Evolutionary conservation across 2,888 invertebrate species (phyloP).

Genomic region (Agriopis marginaria): DNA sequence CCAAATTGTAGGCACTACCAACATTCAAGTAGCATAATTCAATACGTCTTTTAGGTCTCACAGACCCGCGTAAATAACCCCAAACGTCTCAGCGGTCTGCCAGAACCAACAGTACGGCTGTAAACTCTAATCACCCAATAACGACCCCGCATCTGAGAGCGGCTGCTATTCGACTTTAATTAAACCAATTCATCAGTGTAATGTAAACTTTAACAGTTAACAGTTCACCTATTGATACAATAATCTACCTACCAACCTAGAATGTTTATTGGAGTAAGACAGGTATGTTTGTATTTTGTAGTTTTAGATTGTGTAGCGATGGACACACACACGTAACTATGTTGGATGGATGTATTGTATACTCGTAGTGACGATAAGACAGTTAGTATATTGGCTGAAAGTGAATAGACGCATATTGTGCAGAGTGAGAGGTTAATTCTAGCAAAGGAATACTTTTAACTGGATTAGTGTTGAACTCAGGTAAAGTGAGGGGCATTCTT

Average conservation of each 20-base stretch:
- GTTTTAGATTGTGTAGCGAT: no score
- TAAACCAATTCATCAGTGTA: constrained; percentile 43
- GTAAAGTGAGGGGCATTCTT: no score
- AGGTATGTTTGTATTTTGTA: no score
- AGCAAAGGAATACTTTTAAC: no score
- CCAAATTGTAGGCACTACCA: constrained; percentile 4
- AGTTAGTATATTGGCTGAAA: no score
- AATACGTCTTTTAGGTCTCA: constrained; percentile 21
- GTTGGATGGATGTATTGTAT: no score
- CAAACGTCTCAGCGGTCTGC: constrained; percentile 25
- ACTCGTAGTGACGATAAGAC: no score
- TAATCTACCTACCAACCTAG: not conserved
- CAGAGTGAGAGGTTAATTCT: no score
- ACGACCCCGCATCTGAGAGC: constrained; percentile 27
- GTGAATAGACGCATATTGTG: no score
- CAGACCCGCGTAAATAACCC: constrained; percentile 16
- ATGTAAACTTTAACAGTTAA: constrained; percentile 34
- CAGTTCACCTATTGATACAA: constrained; percentile 16
- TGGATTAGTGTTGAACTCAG: no score
- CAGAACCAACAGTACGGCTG: constrained; percentile 22
- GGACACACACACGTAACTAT: no score
- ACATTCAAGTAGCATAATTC: constrained; percentile 15
- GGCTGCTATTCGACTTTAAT: constrained; percentile 38
- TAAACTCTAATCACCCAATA: constrained; percentile 32
- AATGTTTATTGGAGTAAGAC: not conserved